These are phyloP conservation scores for Scyliorhinus canicula DNA, from an alignment of 2,797 vertebrate genomes.

Conservation along the genomic window DNA sequence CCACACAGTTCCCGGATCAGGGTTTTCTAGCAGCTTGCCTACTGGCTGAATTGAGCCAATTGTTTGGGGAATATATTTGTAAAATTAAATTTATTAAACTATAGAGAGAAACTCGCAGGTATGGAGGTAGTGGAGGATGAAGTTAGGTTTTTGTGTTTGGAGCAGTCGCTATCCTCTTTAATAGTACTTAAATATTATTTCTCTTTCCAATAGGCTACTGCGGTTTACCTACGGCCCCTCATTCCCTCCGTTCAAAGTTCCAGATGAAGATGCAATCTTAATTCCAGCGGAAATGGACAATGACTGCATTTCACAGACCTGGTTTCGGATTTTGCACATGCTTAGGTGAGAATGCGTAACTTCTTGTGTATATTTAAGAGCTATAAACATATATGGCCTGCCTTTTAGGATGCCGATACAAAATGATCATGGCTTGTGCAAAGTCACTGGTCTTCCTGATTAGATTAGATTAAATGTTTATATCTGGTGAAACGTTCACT, in stretches of 20 bases:
- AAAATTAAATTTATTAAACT: not conserved
- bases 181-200: not conserved
- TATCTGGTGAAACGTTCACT: not conserved
- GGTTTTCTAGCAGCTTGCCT: not conserved
- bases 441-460: not conserved
- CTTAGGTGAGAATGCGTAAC: constrained; percentile 65
- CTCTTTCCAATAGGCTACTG: constrained; percentile 61
- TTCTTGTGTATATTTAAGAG: not conserved
- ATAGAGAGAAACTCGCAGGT: not conserved
- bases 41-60: not conserved
- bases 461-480: not conserved
- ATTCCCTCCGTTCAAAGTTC: constrained; percentile 81
- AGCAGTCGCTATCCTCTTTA: not conserved
- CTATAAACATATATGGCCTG: not conserved
- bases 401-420: not conserved
- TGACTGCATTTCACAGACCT: constrained; percentile 78
- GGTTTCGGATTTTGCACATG: constrained; percentile 90
- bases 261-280: constrained; percentile 76
- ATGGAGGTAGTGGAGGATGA: not conserved
- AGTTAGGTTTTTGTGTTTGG: not conserved
- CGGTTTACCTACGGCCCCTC: constrained; percentile 77
- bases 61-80: not conserved
- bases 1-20: not conserved
- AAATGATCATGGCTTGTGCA: not conserved
- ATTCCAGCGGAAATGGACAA: constrained; percentile 83